A percentile compares a stretch with the other conserved stretches of the same genome.
Conservation (phyloP, 2,113 vertebrate genomes). For the Saimiri boliviensis region DNA sequence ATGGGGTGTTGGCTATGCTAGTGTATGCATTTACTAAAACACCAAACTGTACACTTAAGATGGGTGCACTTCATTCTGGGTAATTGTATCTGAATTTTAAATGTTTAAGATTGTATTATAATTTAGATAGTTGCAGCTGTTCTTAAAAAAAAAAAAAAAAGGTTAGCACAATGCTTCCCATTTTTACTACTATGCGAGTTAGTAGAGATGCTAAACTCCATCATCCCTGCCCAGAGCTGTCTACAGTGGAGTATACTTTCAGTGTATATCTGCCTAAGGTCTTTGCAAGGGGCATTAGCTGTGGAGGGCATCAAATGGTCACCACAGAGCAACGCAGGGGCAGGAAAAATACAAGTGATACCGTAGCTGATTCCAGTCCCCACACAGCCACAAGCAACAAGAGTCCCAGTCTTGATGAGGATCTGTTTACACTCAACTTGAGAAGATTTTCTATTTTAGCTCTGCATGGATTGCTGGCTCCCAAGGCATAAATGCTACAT, state of each 20-base stretch:
- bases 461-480: neutral
- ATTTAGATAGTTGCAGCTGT: constrained; percentile 14
- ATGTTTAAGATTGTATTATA: neutral
- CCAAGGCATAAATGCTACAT: neutral
- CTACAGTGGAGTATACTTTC: neutral
- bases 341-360: neutral
- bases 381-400: neutral
- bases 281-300: neutral
- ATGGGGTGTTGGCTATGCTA: neutral
- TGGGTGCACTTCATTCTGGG: neutral
- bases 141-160: constrained; percentile 28
- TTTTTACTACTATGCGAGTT: constrained; percentile 8
- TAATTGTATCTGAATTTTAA: neutral
- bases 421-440: neutral
- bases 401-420: neutral
- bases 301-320: neutral
- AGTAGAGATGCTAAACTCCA: neutral
- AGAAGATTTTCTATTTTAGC: neutral
- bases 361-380: neutral
- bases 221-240: neutral
- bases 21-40: neutral
- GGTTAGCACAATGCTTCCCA: neutral
- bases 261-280: neutral
- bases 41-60: neutral
- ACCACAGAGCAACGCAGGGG: neutral